Evolutionary conservation across 2,888 invertebrate species (phyloP).

Genomic region (Archips xylosteana): DNA sequence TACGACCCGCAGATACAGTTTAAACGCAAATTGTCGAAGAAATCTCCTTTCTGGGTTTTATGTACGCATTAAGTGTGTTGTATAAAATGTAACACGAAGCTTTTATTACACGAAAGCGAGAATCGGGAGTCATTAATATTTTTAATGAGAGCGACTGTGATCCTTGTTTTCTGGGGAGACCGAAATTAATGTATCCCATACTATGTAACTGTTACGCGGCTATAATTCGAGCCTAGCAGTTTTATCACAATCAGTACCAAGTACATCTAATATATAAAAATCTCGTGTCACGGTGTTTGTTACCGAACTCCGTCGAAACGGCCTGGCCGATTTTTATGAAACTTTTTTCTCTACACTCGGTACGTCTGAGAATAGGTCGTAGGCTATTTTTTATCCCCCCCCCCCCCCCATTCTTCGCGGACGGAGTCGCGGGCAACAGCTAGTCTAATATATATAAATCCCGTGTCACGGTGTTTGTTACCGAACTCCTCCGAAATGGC

Average conservation of each 20-base stretch:
- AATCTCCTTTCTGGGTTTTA: conserved; percentile 23
- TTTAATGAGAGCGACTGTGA: conserved; percentile 38
- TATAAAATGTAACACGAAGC: conserved; percentile 32
- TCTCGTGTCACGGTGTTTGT: no score
- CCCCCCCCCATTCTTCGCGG: no score
- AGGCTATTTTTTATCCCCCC: no score
- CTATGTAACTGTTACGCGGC: not conserved
- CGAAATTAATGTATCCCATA: conserved; percentile 21
- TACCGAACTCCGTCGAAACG: no score
- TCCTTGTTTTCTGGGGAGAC: conserved; percentile 10
- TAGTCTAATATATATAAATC: no score
- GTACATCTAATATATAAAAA: no score
- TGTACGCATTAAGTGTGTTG: conserved; percentile 34
- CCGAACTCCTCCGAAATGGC: no score
- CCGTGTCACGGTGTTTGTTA: no score
- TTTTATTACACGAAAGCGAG: conserved; percentile 29
- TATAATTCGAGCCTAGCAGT: conserved; percentile 6
- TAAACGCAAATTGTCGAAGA: conserved; percentile 16
- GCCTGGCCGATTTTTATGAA: no score
- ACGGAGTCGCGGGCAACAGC: no score
- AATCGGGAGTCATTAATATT: conserved; percentile 31
- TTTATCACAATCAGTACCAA: not conserved
- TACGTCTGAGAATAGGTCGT: no score
- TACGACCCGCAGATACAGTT: conserved; percentile 8
- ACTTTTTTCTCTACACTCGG: no score